These are phyloP conservation scores for Eubasilissa regina DNA, from an alignment of 1,140 invertebrate genomes.

Conservation along the genomic window DNA sequence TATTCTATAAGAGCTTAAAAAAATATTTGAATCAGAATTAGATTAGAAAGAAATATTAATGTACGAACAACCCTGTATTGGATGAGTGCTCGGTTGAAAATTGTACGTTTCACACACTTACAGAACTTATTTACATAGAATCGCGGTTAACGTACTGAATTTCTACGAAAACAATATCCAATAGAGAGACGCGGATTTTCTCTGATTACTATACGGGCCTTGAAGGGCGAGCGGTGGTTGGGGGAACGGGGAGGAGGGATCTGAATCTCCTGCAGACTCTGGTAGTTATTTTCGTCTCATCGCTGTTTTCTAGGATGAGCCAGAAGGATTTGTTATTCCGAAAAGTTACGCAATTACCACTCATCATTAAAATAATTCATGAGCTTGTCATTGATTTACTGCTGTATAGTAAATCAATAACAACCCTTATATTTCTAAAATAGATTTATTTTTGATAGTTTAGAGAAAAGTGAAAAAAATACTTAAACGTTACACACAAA, in stretches of 20 bases:
- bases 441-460: too few species aligned
- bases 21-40: too few species aligned
- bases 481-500: too few species aligned
- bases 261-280: not conserved
- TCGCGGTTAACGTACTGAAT: conserved; percentile 36
- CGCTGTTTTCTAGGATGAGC: conserved; percentile 1
- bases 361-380: too few species aligned
- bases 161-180: conserved; percentile 43
- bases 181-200: conserved; percentile 42
- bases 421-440: too few species aligned
- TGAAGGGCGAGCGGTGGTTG: conserved; percentile 1
- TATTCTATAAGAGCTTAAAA: too few species aligned
- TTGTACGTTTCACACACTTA: conserved; percentile 38
- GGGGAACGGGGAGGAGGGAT: not conserved
- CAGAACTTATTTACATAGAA: conserved; percentile 43
- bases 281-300: conserved; percentile 30
- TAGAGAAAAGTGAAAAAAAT: too few species aligned
- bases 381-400: too few species aligned
- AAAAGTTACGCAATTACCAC: too few species aligned
- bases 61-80: conserved; percentile 7
- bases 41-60: too few species aligned
- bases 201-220: conserved; percentile 38
- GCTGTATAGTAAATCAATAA: too few species aligned
- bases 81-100: conserved; percentile 39
- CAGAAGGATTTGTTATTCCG: not conserved